Evolutionary conservation across 1,140 invertebrate genomes (phyloP), one percentile per base, ranked within the genome.

Genomic region (Hycleus phaleratus): DNA sequence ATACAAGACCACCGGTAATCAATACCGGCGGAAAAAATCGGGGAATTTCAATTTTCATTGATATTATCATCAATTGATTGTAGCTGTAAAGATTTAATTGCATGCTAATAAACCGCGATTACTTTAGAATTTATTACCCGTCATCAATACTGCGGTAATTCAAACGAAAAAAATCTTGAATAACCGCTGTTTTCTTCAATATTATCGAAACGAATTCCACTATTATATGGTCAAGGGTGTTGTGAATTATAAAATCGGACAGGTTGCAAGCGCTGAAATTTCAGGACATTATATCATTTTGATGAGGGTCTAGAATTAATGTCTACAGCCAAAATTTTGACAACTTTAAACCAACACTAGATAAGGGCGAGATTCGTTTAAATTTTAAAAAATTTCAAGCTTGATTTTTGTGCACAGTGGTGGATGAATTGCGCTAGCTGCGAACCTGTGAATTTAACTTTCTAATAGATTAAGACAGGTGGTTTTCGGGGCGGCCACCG

Each of bases 251-350:
- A 38, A 56, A 43, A 61, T 64, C 60, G 63, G 66, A 69, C 68
- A 69, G 68, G 68, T 69, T 69, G 68, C 65, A 69, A 67, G 68
- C 68, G 68, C 59, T 48, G 48, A 63, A 63, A 66, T 63, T 67
- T 61, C 65, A 47, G 59, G 54, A 62, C 65, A 66, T 65, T 67
- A 67, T 61, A 61, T 62, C 61, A 63, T 51, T 53, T 59, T 69
- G 68, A 67, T 63, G 68, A 69, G 68, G 68, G 68, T 69, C 58
- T 53, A 54, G 65, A 68, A 66, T 66, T 65, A 65, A 67, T 65
- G 67, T 65, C 59, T 56, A 60, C 56, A 56, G 59, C 62, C 61
- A 53, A 56, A 62, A 32, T 32, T 32, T 32, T n/a, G 38, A 26
- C 42, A 25, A 3, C 42, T 24, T 32, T 53, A 45, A 53, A 26